These are phyloP conservation scores for Neogobius melanostomus DNA, from an alignment of 2,113 vertebrate species.

Conservation along the genomic window DNA sequence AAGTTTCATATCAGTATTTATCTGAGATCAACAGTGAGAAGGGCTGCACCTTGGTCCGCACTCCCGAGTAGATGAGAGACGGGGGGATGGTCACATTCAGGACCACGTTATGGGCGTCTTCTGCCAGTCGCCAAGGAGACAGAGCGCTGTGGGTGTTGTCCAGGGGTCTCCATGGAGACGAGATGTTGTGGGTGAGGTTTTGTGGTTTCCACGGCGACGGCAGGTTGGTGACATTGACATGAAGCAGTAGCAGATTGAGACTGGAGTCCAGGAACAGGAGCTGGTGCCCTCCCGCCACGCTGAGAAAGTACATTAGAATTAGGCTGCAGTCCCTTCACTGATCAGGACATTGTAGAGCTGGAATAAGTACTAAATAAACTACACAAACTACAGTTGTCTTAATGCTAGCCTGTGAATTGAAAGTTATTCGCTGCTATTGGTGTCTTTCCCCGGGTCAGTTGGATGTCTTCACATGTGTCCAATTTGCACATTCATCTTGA, in stretches of 20 bases:
- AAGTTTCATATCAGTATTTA: no score
- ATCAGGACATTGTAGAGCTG: no score
- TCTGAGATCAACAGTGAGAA: neutral
- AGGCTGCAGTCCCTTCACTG: neutral
- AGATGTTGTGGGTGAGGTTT: neutral
- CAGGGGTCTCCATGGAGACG: neutral
- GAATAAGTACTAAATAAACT: no score
- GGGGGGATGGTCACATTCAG: conserved; percentile 80
- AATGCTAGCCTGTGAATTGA: no score
- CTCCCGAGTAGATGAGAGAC: conserved; percentile 76
- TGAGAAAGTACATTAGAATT: conserved; percentile 15
- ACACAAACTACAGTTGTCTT: no score
- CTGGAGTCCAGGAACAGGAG: conserved; percentile 77
- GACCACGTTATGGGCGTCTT: conserved; percentile 26
- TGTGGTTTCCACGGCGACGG: conserved; percentile 33
- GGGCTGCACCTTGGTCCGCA: conserved; percentile 65
- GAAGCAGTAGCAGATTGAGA: conserved; percentile 77
- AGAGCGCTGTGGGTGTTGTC: neutral
- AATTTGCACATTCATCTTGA: no score
- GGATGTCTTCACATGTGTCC: no score
- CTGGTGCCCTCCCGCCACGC: conserved; percentile 55
- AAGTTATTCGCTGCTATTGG: no score
- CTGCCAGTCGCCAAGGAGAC: neutral
- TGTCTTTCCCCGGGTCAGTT: no score
- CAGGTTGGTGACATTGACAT: conserved; percentile 81